Base-by-base conservation (phyloP, 2,888 invertebrate genomes). In the Lochmaea capreae region DNA sequence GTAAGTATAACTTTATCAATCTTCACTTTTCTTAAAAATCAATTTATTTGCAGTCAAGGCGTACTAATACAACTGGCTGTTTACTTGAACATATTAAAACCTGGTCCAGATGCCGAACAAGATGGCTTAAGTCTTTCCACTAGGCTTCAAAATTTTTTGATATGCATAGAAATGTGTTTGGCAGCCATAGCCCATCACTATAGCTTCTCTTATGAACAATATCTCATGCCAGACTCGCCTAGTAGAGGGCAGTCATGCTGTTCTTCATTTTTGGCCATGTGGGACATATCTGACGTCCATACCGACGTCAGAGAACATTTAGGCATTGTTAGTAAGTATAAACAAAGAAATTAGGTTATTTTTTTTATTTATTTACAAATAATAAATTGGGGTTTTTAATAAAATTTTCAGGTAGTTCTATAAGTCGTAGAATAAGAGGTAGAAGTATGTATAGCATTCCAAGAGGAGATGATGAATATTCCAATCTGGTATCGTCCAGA, bases 81-180 rank as follows among this genome's bases (percentile, higher is more conserved):
- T 5, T 95, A 95, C 85, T 92, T 93, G 79, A 92, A 93, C 63
- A 91, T 94, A 46, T 95, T 98, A 85, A 93, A 93, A 74, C 91
- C 92, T 79, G 91, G 93, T 81, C 93, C 94, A 86, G 91, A 92
- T 76, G 91, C 92, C 66, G 90, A 91, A 71, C 91, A 93, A 81
- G 89, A 91, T 71, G 90, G 92, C 74, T 92, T 93, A 84, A 91
- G 92, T 83, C 91, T 96, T 83, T 94, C 97, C 70, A 93, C 94
- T 67, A 93, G 76, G 26, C 71, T 79, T 14, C 77, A 77, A 94
- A 96, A 98, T 88, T 97, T 98, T 88, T 88, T 97, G 71, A 97
- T 98, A 80, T 98, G 98, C 86, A 96, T 98, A 84, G 98, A 98
- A 89, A 98, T 98, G 98, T 97, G 98, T 86, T 86, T 98, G 82